Evolutionary conservation across 1,140 invertebrate genomes (phyloP).

Genomic region (Ganaspis sp.): DNA sequence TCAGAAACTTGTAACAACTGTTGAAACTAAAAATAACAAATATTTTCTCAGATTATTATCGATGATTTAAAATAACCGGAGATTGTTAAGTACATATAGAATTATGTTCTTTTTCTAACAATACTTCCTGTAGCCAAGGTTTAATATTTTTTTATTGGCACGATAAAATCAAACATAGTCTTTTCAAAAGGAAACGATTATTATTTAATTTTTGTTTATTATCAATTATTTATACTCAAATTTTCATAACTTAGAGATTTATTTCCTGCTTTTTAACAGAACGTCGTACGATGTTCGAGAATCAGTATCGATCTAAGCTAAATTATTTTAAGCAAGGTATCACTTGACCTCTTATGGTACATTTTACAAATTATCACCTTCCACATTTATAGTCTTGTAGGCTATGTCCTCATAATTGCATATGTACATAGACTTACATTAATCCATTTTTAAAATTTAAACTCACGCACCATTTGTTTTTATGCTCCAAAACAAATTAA

Average conservation of each 20-base stretch:
- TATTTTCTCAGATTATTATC: not conserved
- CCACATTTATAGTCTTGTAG: constrained; percentile 24
- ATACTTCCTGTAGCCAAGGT: not conserved
- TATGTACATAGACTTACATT: constrained; percentile 25
- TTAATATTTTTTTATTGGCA: not conserved
- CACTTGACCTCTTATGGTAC: not conserved
- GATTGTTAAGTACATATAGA: not conserved
- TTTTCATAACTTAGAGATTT: constrained; percentile 15
- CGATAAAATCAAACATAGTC: not conserved
- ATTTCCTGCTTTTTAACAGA: constrained; percentile 19
- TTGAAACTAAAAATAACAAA: constrained; percentile 21
- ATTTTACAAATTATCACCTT: constrained; percentile 26
- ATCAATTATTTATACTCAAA: not conserved
- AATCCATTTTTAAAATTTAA: not conserved
- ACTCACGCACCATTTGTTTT: not conserved
- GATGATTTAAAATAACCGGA: not conserved
- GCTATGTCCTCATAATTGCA: constrained; percentile 28
- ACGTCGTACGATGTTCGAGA: constrained; percentile 1
- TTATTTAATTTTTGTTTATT: not conserved
- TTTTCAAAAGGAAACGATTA: not conserved
- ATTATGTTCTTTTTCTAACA: not conserved
- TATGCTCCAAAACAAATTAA: not conserved
- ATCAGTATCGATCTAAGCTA: not conserved
- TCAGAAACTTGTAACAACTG: constrained; percentile 7
- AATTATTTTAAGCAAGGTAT: not conserved